These are phyloP conservation scores for Anneissia japonica DNA, from an alignment of 35 echinoderm and acorn worm species.

Conservation along the genomic window DNA sequence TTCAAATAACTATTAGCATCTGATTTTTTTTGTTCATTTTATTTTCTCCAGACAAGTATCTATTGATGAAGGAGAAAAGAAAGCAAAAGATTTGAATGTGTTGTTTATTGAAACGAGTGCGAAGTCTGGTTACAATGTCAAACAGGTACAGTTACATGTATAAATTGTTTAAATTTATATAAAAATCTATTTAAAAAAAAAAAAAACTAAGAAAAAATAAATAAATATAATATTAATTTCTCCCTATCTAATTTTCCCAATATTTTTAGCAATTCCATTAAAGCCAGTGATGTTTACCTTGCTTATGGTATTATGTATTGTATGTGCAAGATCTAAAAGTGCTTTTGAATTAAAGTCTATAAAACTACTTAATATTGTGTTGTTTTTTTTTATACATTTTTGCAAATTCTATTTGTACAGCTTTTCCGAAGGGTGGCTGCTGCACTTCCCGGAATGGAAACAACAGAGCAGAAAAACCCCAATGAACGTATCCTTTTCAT, in stretches of 20 bases:
- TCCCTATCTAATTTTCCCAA: too few species aligned
- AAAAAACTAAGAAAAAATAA: too few species aligned
- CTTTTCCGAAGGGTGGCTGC: conserved; percentile 97
- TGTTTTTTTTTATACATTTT: background rate
- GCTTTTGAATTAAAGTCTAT: too few species aligned
- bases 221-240: too few species aligned
- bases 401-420: conserved; percentile 41
- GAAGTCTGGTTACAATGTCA: conserved; percentile 98
- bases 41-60: conserved; percentile 88
- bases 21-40: background rate
- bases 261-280: too few species aligned
- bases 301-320: too few species aligned
- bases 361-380: background rate
- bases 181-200: too few species aligned
- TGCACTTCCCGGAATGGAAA: conserved; percentile 94
- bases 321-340: too few species aligned
- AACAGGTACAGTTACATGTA: conserved; percentile 91
- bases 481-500: conserved; percentile 91
- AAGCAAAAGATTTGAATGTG: conserved; percentile 93
- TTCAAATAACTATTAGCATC: too few species aligned
- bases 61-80: conserved; percentile 97
- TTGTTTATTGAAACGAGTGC: conserved; percentile 99
- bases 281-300: too few species aligned
- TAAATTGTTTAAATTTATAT: too few species aligned
- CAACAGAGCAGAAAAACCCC: conserved; percentile 72